Conservation (phyloP, 2,797 vertebrate species). For the Semaprochilodus insignis region DNA sequence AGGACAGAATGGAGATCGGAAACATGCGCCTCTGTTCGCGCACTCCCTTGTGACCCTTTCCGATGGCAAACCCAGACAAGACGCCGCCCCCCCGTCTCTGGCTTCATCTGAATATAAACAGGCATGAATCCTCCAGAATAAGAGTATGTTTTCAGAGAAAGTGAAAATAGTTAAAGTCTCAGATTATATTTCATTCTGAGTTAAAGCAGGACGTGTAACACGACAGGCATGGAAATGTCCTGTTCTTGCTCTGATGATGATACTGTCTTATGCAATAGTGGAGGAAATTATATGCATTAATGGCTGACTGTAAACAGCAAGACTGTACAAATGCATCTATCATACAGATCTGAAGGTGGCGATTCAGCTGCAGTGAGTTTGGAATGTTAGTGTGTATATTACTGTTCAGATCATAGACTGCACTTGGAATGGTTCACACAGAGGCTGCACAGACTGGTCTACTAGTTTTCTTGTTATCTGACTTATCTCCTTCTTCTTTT, state of each 20-base stretch:
- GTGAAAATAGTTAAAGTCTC: not conserved
- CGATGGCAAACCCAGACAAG: conserved; percentile 20
- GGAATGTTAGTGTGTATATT: not conserved
- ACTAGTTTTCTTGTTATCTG: no score
- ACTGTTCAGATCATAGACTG: no score
- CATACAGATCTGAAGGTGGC: no score
- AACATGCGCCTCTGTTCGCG: conserved; percentile 25
- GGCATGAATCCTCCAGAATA: conserved; percentile 39
- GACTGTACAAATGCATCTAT: not conserved
- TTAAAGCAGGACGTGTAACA: not conserved
- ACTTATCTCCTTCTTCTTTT: no score
- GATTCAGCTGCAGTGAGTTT: no score
- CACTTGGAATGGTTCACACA: no score
- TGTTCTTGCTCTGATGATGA: not conserved
- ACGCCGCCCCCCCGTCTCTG: not conserved
- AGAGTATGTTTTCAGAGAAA: conserved; percentile 38
- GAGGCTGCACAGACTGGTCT: no score
- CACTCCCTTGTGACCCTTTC: conserved; percentile 7
- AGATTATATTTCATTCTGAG: conserved; percentile 14
- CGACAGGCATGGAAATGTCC: not conserved
- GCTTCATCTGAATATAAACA: conserved; percentile 19
- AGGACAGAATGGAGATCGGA: conserved; percentile 39
- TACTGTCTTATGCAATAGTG: not conserved
- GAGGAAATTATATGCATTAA: not conserved
- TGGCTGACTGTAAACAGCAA: not conserved